Evolutionary conservation across 1,140 invertebrate genomes (phyloP).

Genomic region (Bombus sibiricus): DNA sequence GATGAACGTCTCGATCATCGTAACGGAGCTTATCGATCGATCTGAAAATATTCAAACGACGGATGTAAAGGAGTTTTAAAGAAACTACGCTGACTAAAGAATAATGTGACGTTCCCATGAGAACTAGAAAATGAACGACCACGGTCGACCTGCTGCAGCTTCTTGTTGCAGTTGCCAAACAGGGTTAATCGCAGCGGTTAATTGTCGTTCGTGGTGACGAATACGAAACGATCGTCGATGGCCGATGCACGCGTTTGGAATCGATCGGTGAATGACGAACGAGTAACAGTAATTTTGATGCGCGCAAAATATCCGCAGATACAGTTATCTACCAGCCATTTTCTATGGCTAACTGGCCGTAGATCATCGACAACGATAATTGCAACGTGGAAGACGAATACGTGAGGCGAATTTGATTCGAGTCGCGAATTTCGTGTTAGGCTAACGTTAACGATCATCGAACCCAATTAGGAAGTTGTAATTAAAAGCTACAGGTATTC

Average conservation of each 20-base stretch:
- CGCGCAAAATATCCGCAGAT: constrained; percentile 2
- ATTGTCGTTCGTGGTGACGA: constrained; percentile 21
- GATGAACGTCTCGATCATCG: too few species aligned
- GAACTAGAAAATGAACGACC: not conserved
- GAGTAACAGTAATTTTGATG: constrained; percentile 48
- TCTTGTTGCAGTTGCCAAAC: not conserved
- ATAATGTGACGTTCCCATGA: too few species aligned
- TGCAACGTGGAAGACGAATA: constrained; percentile 10
- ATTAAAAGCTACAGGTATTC: not conserved
- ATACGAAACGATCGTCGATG: constrained; percentile 17
- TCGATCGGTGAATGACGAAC: constrained; percentile 34
- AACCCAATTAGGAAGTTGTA: not conserved
- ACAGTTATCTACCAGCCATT: constrained; percentile 16
- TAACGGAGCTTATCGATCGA: not conserved
- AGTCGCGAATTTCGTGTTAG: not conserved
- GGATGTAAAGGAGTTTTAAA: not conserved
- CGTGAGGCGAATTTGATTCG: constrained; percentile 20
- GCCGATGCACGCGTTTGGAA: not conserved
- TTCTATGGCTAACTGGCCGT: constrained; percentile 16
- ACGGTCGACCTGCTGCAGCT: not conserved
- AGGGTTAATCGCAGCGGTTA: constrained; percentile 18
- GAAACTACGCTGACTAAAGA: not conserved
- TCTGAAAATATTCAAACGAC: not conserved
- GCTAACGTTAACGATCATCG: not conserved
- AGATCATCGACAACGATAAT: constrained; percentile 23